Evolutionary conservation across 2,113 vertebrate genomes (phyloP), one percentile per base, ranked within the genome.

Genomic region (Rafetus swinhoei): DNA sequence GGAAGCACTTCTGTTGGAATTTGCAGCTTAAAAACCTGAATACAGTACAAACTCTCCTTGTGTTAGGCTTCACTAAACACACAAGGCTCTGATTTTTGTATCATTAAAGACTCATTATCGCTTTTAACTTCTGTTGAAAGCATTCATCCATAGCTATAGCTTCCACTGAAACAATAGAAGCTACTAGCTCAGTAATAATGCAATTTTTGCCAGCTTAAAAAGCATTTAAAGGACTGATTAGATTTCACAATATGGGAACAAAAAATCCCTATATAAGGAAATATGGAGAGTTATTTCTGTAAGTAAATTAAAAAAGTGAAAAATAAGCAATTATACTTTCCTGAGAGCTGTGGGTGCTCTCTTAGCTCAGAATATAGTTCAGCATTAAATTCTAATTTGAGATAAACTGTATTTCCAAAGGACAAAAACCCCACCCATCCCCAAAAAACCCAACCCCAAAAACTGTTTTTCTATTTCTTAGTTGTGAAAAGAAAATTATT

Each of bases 61-160:
- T 96, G 95, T 97, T 94, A 98, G 94, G 97, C 97, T 97, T 97
- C 98, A 84, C 91, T 94, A 97, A 97, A 92, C 96, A 97, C 96
- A 97, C 97, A 94, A 97, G 95, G 95, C 97, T 98, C 95, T 97
- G 96, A 95, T 97, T 98, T 98, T 97, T 97, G 92, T 97, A 93
- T 97, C 97, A 97, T 97, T 98, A 98, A 97, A 97, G 97, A 95
- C 97, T 97, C 97, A 97, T 98, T 98, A 98, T 98, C 96, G 97
- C 97, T 98, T 97, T 98, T 97, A 98, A 97, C 96, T 98, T 97
- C 97, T 97, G 96, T 96, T 97, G 97, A 97, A 98, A 97, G 95
- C 97, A 97, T 97, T 98, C 96, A 97, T 97, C 97, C 97, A 96
- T 97, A 97, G 96, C 96, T 87, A 95, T 92, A 97, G 95, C 95